phyloP scores from a whole-genome alignment of 2,888 invertebrate genomes.

The Formica aserva region DNA sequence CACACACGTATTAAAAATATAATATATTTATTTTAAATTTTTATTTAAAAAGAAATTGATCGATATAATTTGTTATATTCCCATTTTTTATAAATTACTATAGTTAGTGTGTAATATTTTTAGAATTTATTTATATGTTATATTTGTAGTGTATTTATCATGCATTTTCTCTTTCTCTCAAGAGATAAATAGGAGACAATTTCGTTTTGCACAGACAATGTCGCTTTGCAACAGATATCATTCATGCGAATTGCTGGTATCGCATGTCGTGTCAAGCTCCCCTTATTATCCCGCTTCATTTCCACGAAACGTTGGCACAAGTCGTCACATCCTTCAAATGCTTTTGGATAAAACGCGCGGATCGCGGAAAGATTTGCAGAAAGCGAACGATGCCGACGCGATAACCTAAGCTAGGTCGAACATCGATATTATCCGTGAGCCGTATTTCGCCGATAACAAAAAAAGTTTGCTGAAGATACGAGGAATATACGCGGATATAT shows the following conservation, averaged over 20 bases:
- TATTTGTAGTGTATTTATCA: not conserved
- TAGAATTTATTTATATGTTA: not conserved
- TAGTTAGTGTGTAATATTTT: not conserved
- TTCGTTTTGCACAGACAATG: not conserved
- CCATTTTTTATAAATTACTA: not conserved
- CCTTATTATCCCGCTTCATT: constrained; percentile 14
- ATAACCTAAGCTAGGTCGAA: constrained; percentile 32
- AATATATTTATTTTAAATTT: not conserved
- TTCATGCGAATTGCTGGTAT: constrained; percentile 2
- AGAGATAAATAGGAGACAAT: not conserved
- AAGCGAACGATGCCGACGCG: constrained; percentile 39
- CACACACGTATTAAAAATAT: not conserved
- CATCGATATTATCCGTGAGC: constrained; percentile 48
- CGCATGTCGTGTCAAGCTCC: constrained; percentile 8
- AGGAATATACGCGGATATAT: constrained; percentile 8
- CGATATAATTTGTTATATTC: not conserved
- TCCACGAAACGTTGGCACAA: constrained; percentile 16
- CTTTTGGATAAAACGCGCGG: constrained; percentile 26
- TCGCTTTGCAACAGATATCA: not conserved
- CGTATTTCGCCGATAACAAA: constrained; percentile 44
- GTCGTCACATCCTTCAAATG: constrained; percentile 12
- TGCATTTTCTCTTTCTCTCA: not conserved
- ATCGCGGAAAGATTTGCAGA: not conserved
- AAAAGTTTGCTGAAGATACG: constrained; percentile 52
- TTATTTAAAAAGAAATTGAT: not conserved